phyloP scores from a whole-genome alignment of 2,113 vertebrate species.

The Limanda limanda region DNA sequence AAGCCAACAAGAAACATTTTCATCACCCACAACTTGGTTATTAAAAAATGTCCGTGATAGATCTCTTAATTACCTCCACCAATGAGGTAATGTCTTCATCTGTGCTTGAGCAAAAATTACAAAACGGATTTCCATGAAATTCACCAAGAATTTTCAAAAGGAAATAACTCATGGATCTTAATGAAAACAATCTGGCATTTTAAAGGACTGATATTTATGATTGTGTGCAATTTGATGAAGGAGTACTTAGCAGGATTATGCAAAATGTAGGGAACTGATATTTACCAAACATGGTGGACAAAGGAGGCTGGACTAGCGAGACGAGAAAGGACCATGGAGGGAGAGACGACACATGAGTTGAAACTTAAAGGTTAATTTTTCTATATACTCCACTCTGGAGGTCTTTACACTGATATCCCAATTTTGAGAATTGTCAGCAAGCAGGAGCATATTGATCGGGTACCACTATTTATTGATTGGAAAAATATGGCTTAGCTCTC shows the following conservation, averaged over 20 bases:
- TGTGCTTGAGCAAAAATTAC: not conserved
- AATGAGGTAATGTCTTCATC: too few species aligned
- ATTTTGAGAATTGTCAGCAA: slow-evolving; percentile 3
- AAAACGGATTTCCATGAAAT: too few species aligned
- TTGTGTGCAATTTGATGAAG: too few species aligned
- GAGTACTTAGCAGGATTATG: not conserved
- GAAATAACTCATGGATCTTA: too few species aligned
- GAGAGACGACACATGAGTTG: too few species aligned
- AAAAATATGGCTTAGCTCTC: slow-evolving; percentile 31
- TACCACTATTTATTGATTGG: slow-evolving; percentile 30
- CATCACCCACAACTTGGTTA: slow-evolving; percentile 8
- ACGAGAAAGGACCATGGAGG: too few species aligned
- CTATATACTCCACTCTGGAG: not conserved
- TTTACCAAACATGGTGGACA: too few species aligned
- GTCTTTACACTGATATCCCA: slow-evolving; percentile 14
- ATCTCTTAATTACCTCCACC: not conserved
- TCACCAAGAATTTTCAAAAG: too few species aligned
- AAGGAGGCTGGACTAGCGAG: too few species aligned
- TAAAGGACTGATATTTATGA: too few species aligned
- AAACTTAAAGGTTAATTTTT: not conserved
- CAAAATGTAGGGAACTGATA: too few species aligned
- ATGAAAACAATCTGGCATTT: too few species aligned
- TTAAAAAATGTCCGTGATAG: slow-evolving; percentile 17
- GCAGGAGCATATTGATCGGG: slow-evolving; percentile 23
- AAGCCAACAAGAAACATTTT: not conserved